phyloP scores from a whole-genome alignment of 2,113 vertebrate genomes.

The Dasyurus viverrinus region DNA sequence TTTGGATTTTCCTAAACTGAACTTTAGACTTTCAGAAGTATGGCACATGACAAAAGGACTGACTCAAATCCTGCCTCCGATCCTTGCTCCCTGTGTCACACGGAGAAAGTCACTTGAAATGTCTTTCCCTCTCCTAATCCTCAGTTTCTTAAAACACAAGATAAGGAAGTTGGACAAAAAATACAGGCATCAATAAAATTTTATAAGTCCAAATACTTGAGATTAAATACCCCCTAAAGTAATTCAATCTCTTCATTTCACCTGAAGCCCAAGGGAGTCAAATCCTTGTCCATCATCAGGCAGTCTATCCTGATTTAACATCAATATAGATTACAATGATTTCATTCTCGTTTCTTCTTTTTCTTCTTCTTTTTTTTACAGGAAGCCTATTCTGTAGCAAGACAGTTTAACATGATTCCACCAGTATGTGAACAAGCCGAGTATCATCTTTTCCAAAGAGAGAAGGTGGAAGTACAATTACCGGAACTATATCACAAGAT shows the following conservation, averaged over 20 bases:
- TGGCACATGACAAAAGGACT: background rate
- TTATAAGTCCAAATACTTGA: background rate
- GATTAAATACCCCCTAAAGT: background rate
- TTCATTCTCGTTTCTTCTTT: background rate
- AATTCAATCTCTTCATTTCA: background rate
- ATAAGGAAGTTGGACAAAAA: background rate
- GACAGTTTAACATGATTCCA: conserved; percentile 98
- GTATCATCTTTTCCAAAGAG: conserved; percentile 98
- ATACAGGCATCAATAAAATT: background rate
- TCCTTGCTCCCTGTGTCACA: background rate
- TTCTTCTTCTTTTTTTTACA: conserved; percentile 70
- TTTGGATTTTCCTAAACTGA: background rate
- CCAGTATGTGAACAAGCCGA: conserved; percentile 98
- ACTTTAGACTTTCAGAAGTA: background rate
- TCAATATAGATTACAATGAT: background rate
- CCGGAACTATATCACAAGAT: conserved; percentile 99
- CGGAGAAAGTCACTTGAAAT: background rate
- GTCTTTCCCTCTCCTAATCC: background rate
- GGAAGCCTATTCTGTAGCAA: conserved; percentile 98
- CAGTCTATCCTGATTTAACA: background rate
- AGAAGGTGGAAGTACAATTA: conserved; percentile 98
- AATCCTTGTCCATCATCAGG: background rate
- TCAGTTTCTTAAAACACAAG: background rate
- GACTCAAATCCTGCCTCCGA: background rate
- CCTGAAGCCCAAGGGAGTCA: too few species aligned